Conservation (phyloP, 37 sponge, comb jelly and placozoan genomes). For the Diacarnus erythraeanus region DNA sequence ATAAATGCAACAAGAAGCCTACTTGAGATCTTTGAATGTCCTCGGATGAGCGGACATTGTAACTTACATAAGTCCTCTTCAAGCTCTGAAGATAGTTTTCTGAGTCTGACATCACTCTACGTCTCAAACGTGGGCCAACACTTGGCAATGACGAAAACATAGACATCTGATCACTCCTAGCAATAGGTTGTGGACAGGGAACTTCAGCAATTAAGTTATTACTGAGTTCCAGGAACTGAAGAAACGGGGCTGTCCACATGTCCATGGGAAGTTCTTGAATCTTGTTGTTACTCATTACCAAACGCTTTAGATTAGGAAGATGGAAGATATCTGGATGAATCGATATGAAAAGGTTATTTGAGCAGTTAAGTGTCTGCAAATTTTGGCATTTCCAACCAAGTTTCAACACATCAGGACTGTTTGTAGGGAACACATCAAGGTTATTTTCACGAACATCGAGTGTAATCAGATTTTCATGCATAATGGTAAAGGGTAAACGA, state of each 20-base stretch:
- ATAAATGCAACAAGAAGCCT: constrained; percentile 22
- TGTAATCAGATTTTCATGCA: constrained; percentile 24
- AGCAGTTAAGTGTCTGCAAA: constrained; percentile 30
- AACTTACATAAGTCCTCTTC: constrained; percentile 15
- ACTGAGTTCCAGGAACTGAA: constrained; percentile 31
- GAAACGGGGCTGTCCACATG: constrained; percentile 54
- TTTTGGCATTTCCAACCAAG: constrained; percentile 15
- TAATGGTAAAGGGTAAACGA: constrained; percentile 30
- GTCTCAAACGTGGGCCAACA: neutral
- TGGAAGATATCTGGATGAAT: constrained; percentile 47
- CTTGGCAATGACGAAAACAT: neutral
- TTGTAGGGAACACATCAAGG: constrained; percentile 24
- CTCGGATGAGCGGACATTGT: neutral
- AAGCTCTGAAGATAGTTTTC: constrained; percentile 9
- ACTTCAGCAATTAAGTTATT: constrained; percentile 33
- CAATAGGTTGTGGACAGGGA: constrained; percentile 30
- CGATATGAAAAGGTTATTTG: constrained; percentile 35
- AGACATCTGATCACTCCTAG: neutral
- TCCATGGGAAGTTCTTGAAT: constrained; percentile 34
- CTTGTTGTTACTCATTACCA: constrained; percentile 36
- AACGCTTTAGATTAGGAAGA: constrained; percentile 24
- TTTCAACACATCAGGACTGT: neutral
- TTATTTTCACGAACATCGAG: constrained; percentile 53
- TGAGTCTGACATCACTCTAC: neutral
- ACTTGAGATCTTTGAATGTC: neutral